Evolutionary conservation across 2,113 vertebrate species (phyloP), one percentile per base, ranked within the genome.

Genomic region (Craseonycteris thonglongyai): DNA sequence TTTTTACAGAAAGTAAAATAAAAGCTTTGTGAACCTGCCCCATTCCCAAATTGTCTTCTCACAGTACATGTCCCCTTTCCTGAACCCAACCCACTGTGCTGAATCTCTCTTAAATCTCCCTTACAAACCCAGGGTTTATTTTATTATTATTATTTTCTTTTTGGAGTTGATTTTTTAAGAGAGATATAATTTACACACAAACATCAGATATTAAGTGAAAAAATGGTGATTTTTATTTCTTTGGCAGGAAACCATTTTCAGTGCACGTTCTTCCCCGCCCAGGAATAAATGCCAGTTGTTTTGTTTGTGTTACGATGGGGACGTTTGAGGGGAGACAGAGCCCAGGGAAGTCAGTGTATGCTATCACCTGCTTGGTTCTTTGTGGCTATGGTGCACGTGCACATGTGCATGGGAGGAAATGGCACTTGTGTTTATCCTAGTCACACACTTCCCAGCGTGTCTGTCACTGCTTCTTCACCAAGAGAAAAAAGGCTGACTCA

Each of bases 181-280:
- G 14, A 72, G 2, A n/a, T 71, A 45, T 2, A 83, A 83, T 51
- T 45, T 65, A 56, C 35, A 45, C 10, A 40, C 16, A 86, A 78
- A 35, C 21, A 40, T 12, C 49, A 2, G 38, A 6, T 69, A 47
- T 69, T 47, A 61, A n/a, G n/a, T n/a, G n/a, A n/a, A 58, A 80
- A 80, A 80, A 61, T 5, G 45, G 75, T 26, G 18, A 28, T 40
- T 88, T 81, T 63, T 66, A 33, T 51, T 88, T 79, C 21, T 74
- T 88, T 90, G 61, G 85, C 56, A 87, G 38, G 61, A 61, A 30
- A 58, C 7, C 45, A 22, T 87, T 35, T 92, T 72, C 35, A 80
- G 45, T 30, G 42, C 24, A 11, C 38, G 28, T 33, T 59, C 68
- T 56, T 49, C 15, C 6, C 10, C n/a, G n/a, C n/a, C 0, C 5